Evolutionary conservation across 2,888 invertebrate genomes (phyloP), one percentile per base, ranked within the genome.

Genomic region (Globia sparganii): DNA sequence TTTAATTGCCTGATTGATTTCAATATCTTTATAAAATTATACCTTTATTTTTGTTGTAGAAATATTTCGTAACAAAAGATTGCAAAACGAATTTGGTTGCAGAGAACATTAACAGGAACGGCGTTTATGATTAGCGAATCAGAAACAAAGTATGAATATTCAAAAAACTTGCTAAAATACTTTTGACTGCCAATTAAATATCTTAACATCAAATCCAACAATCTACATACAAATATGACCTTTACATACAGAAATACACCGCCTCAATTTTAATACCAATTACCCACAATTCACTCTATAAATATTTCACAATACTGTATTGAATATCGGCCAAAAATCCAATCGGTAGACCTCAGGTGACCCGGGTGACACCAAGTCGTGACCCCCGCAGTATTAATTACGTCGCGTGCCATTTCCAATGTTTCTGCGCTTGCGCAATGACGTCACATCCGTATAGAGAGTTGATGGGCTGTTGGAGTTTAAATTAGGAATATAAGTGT

Each of bases 351-450:
- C 86, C 76, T 53, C 62, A 13, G 61, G 62, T 82, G 88, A 84
- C 77, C 84, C 79, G 75, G 34, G 61, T 76, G 87, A 87, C 87
- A 87, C 71, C 40, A 70, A 81, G 83, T 88, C 83, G 66, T 77
- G 87, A 88, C 87, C 87, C 79, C 79, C 71, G 80, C 83, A 76
- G 86, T 90, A 86, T 90, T 90, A 90, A 90, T 90, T 90, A 89
- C 87, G 84, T 86, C 88, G 87, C 87, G 87, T 87, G 88, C 90
- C 84, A 87, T 90, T 90, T 87, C 84, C 86, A 84, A 83, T 89
- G 82, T 85, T 88, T 86, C 84, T 82, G 89, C 83, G 86, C 85
- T 90, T 90, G 89, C 88, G 89, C 87, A 90, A 90, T 73, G 77
- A 85, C 79, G 85, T 85, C 81, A 80, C 75, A 81, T 84, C 84